A percentile compares a stretch with the other conserved stretches of the same genome.
These are phyloP conservation scores for Oncorhynchus masou DNA, from an alignment of 2,113 vertebrate species.

Conservation along the genomic window DNA sequence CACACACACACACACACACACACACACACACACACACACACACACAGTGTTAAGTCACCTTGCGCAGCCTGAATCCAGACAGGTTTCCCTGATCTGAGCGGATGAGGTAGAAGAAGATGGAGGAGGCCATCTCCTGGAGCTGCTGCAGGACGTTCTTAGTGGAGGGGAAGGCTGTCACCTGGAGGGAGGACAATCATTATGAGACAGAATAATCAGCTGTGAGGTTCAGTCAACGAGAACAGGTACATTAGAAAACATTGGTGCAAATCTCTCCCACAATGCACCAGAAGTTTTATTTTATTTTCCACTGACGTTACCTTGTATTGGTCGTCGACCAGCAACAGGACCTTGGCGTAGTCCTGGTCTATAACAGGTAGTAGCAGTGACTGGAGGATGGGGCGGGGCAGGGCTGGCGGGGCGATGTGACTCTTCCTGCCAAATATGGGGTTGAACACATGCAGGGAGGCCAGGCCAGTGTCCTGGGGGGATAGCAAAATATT, in stretches of 20 bases:
- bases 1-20: no score
- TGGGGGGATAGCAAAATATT: constrained; percentile 40
- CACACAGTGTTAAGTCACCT: constrained; percentile 62
- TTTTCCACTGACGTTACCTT: constrained; percentile 74
- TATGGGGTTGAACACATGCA: constrained; percentile 96
- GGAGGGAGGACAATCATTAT: constrained; percentile 1
- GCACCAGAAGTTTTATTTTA: no score
- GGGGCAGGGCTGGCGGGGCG: constrained; percentile 80
- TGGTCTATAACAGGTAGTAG: constrained; percentile 94
- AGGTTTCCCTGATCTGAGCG: constrained; percentile 85
- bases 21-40: no score
- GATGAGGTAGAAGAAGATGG: constrained; percentile 91
- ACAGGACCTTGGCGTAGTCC: constrained; percentile 92
- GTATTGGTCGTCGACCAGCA: constrained; percentile 89
- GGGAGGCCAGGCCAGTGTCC: constrained; percentile 84
- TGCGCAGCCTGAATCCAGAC: constrained; percentile 87
- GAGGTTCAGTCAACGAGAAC: no score
- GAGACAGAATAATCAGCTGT: no score
- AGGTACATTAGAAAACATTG: no score
- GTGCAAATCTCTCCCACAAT: no score
- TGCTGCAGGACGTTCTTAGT: constrained; percentile 91
- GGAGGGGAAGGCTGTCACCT: constrained; percentile 93
- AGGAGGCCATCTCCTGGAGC: constrained; percentile 86
- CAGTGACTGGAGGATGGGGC: constrained; percentile 87
- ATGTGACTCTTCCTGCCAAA: constrained; percentile 94